Evolutionary conservation across 2,797 vertebrate species (phyloP), one percentile per base, ranked within the genome.

Genomic region (Galagoides demidoff): DNA sequence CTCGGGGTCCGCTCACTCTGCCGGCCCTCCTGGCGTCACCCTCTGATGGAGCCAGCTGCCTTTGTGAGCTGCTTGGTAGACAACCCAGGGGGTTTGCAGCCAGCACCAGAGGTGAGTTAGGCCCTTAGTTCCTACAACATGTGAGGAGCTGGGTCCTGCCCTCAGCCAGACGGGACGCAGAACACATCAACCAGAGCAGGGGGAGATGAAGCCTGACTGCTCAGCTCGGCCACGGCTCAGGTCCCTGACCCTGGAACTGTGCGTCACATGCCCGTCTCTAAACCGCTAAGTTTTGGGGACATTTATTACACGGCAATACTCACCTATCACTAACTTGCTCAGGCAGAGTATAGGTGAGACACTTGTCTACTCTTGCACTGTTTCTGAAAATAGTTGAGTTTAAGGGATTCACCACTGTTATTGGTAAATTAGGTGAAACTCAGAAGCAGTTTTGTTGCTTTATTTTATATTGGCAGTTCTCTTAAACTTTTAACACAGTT

Each of bases 191-290:
- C 8, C 1, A n/a, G 5, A 23, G 5, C n/a, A 1, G n/a, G 13
- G 29, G 39, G 31, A n/a, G 85, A n/a, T 19, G 7, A 49, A 45
- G 5, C 37, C 9, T 1, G 64, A 59, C 6, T 3, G 0, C 8
- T 79, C n/a, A 3, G 55, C 66, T 34, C 8, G 27, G 14, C 37
- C 31, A 4, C 9, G 1, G 1, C 7, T 43, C 14, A 0, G n/a
- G 4, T 25, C 52, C 55, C 71, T 7, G 13, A 49, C 52, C 29
- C 6, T 0, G 16, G 13, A n/a, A 14, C 8, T 27, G 1, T 1
- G n/a, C 14, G 13, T 1, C 3, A 4, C 17, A 3, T 0, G 1
- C 8, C 3, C 27, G 25, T 16, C 19, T 82, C 2, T 31, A n/a
- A n/a, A 45, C 27, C 22, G 22, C 13, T 5, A 23, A 5, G 43